Evolutionary conservation across 2,113 vertebrate genomes (phyloP).

Genomic region (Antennarius striatus): DNA sequence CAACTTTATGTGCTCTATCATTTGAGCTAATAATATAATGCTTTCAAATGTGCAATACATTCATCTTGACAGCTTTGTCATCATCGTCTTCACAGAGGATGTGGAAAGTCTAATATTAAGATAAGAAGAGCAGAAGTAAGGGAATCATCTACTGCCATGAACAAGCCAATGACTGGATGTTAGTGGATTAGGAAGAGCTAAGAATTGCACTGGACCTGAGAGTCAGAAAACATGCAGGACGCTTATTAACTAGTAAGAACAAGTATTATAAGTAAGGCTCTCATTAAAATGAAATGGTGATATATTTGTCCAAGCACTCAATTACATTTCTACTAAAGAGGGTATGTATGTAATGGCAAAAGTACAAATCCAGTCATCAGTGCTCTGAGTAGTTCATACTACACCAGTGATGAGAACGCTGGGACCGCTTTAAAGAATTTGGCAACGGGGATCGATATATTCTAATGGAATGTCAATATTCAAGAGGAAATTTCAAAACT

Average conservation of each 20-base stretch:
- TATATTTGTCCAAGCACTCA: slow-evolving; percentile 7
- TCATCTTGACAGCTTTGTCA: slow-evolving; percentile 11
- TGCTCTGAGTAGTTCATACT: slow-evolving; percentile 18
- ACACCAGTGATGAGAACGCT: slow-evolving; percentile 2
- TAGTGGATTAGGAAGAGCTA: background rate
- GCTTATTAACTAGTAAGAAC: slow-evolving; percentile 10
- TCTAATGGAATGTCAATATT: background rate
- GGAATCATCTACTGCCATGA: slow-evolving; percentile 13
- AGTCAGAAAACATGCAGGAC: background rate
- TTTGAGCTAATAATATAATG: slow-evolving; percentile 3
- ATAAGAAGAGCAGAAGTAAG: slow-evolving; percentile 4
- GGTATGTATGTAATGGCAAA: slow-evolving; percentile 14
- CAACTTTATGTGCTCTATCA: background rate
- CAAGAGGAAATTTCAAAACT: slow-evolving; percentile 19
- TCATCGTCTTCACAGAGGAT: slow-evolving; percentile 5
- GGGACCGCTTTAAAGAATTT: background rate
- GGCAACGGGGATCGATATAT: background rate
- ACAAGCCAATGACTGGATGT: background rate
- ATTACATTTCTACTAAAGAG: slow-evolving; percentile 1
- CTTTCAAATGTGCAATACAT: slow-evolving; percentile 22
- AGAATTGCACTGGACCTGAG: background rate
- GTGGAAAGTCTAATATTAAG: slow-evolving; percentile 20
- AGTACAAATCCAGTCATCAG: slow-evolving; percentile 5
- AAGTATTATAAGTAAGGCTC: slow-evolving; percentile 25
- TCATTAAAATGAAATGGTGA: background rate